A percentile compares a stretch with the other conserved stretches of the same genome.
These are phyloP conservation scores for Megalops cyprinoides DNA, from an alignment of 2,797 vertebrate genomes.

Conservation along the genomic window DNA sequence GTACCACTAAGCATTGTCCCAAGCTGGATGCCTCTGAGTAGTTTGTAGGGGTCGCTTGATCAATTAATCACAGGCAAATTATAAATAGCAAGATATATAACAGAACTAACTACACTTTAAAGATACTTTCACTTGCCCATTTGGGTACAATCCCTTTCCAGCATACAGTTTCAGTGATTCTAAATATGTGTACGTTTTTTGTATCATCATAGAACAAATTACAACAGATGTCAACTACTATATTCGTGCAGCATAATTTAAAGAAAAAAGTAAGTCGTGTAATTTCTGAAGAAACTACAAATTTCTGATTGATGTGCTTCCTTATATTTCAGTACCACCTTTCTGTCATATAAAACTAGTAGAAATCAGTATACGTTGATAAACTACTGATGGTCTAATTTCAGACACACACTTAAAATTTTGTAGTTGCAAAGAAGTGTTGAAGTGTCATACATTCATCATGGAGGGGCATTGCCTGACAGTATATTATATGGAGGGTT, in stretches of 20 bases:
- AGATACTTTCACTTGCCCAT: neutral
- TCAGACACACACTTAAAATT: neutral
- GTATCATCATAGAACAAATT: neutral
- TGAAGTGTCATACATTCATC: neutral
- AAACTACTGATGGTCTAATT: neutral
- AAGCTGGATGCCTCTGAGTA: neutral
- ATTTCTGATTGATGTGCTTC: no score
- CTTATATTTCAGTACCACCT: neutral
- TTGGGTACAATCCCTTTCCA: neutral
- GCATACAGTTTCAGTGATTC: neutral
- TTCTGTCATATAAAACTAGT: neutral
- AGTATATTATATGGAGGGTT: neutral
- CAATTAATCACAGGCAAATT: neutral
- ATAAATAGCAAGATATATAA: neutral
- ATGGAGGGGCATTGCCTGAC: neutral
- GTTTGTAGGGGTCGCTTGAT: neutral
- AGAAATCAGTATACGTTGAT: neutral
- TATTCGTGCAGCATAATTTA: neutral
- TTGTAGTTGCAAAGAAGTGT: slow-evolving; percentile 5
- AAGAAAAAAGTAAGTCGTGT: no score
- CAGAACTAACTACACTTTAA: neutral
- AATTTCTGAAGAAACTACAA: neutral
- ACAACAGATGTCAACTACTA: neutral
- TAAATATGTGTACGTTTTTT: neutral
- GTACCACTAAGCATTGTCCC: neutral